Percentiles rank a stretch among this genome's conserved stretches.
These are phyloP conservation scores for Anas acuta DNA, from an alignment of 2,797 vertebrate genomes.

Conservation along the genomic window DNA sequence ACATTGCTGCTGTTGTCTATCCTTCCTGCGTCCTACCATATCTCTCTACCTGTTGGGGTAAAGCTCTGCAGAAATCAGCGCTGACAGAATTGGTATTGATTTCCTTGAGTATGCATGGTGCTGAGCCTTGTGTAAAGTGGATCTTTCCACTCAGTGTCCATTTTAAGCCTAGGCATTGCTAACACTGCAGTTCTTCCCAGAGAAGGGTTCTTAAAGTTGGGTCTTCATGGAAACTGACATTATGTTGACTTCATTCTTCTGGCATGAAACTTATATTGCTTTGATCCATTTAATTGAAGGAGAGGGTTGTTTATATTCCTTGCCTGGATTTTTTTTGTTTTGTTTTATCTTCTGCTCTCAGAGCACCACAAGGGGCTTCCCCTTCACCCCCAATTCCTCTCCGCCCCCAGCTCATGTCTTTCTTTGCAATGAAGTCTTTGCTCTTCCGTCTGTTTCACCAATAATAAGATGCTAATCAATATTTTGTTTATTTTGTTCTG, in stretches of 20 bases:
- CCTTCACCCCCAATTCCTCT: background rate
- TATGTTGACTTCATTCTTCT: slow-evolving; percentile 10
- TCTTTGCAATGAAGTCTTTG: background rate
- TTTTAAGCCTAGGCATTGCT: background rate
- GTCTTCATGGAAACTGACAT: background rate
- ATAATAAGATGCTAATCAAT: background rate
- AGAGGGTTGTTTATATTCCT: background rate
- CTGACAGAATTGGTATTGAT: slow-evolving; percentile 52
- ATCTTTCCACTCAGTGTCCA: background rate
- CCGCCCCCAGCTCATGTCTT: background rate
- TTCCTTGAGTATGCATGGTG: slow-evolving; percentile 14
- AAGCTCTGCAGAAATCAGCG: slow-evolving; percentile 41
- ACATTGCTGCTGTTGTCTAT: background rate
- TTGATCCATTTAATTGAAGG: background rate
- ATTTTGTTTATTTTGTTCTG: background rate
- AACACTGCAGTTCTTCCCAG: background rate
- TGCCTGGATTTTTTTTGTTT: background rate
- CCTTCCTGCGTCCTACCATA: slow-evolving; percentile 1
- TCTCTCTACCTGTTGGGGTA: background rate
- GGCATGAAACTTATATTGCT: background rate
- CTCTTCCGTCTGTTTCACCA: background rate
- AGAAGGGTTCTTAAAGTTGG: background rate
- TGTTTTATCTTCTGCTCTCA: background rate
- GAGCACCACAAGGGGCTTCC: background rate
- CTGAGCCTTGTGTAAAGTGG: slow-evolving; percentile 31